Evolutionary conservation across 2,888 invertebrate genomes (phyloP).

Genomic region (Macrosiphum euphorbiae): DNA sequence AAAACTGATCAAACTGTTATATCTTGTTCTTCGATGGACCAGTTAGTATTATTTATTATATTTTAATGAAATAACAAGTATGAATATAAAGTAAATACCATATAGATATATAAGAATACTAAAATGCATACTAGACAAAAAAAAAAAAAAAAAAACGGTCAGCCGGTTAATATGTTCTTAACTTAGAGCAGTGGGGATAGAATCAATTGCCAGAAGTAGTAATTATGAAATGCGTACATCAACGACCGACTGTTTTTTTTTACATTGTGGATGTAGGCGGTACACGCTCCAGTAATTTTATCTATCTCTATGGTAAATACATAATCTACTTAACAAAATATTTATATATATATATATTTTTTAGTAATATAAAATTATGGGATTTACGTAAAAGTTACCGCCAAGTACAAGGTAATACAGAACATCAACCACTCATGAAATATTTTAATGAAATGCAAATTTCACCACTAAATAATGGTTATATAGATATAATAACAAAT

Average conservation of each 20-base stretch:
- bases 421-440: slow-evolving; percentile 5
- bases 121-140: too few species aligned
- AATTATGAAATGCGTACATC: too few species aligned
- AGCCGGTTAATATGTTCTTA: too few species aligned
- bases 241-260: too few species aligned
- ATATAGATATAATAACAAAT: slow-evolving; percentile 34
- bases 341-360: slow-evolving; percentile 6
- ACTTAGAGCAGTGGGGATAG: too few species aligned
- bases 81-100: background rate
- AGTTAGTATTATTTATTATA: slow-evolving; percentile 42
- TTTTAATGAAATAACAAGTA: background rate
- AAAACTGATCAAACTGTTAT: slow-evolving; percentile 20
- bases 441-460: background rate
- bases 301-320: background rate
- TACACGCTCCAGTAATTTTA: background rate
- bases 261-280: too few species aligned
- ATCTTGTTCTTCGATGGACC: slow-evolving; percentile 37
- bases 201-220: too few species aligned
- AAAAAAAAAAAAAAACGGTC: too few species aligned
- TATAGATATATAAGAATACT: too few species aligned
- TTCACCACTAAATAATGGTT: background rate
- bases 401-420: background rate
- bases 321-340: background rate
- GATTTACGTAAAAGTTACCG: slow-evolving; percentile 47
- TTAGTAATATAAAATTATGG: slow-evolving; percentile 45